Evolutionary conservation across 2,888 invertebrate genomes (phyloP).

Genomic region (Dioctria linearis): DNA sequence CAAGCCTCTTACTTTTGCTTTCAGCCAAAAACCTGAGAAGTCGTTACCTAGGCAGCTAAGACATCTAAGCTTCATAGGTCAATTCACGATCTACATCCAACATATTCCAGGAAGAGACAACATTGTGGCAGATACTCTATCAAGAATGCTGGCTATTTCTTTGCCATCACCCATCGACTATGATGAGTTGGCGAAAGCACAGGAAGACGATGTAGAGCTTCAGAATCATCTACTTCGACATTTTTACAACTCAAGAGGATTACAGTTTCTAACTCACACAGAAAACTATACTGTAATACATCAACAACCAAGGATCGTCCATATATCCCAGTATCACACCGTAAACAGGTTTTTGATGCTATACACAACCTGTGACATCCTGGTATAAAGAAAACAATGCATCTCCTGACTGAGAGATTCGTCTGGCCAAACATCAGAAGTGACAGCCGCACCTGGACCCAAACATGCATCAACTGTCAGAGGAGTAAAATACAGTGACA

Average conservation of each 20-base stretch:
- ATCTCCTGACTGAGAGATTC: background rate
- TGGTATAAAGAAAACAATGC: background rate
- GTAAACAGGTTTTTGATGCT: background rate
- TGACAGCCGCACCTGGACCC: background rate
- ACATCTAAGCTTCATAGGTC: too few relatives aligned
- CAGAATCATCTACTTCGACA: background rate
- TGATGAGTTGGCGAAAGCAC: too few relatives aligned
- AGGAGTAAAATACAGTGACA: background rate
- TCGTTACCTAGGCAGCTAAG: too few relatives aligned
- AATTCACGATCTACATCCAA: too few relatives aligned
- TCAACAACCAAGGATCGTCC: background rate
- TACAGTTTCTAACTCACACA: too few relatives aligned
- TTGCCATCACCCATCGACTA: too few relatives aligned
- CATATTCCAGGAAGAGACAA: too few relatives aligned
- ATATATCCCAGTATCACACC: background rate
- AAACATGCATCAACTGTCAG: background rate
- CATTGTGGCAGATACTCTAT: conserved; percentile 2
- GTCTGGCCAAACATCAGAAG: background rate
- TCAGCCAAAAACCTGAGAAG: too few relatives aligned
- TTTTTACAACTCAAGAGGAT: background rate
- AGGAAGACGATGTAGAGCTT: background rate
- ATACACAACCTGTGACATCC: background rate
- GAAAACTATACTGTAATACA: too few relatives aligned
- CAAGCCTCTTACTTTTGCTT: too few relatives aligned
- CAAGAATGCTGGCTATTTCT: background rate